A percentile compares a stretch with the other conserved stretches of the same genome.
phyloP scores from a whole-genome alignment of 1,140 invertebrate genomes.

The Drosophila setifemur region DNA sequence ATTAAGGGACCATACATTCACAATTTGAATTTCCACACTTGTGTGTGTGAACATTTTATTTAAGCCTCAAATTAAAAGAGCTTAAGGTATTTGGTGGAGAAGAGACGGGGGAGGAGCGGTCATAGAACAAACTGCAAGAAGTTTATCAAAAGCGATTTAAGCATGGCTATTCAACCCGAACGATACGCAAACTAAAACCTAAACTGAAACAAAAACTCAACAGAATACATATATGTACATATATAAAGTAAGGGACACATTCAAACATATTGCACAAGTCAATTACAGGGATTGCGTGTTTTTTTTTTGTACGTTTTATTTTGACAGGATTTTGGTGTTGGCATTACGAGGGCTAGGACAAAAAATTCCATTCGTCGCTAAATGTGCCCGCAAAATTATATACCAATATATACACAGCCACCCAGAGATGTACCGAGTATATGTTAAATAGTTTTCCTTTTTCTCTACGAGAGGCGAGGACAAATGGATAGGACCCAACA shows the following conservation, averaged over 20 bases:
- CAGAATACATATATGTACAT: conserved; percentile 4
- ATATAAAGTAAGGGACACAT: conserved; percentile 5
- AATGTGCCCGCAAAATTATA: conserved; percentile 67
- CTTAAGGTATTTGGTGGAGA: conserved; percentile 1
- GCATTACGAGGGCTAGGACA: conserved; percentile 5
- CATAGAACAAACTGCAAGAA: neutral
- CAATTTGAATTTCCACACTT: conserved; percentile 11
- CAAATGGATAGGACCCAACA: conserved; percentile 26
- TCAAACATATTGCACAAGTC: conserved; percentile 68
- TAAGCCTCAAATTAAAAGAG: conserved; percentile 36
- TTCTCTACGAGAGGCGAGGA: conserved; percentile 9
- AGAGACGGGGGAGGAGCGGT: conserved; percentile 1
- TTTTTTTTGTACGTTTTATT: conserved; percentile 68
- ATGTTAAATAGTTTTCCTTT: conserved; percentile 69
- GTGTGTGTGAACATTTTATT: conserved; percentile 26
- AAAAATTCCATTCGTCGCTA: neutral
- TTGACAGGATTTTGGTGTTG: conserved; percentile 61
- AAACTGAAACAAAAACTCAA: conserved; percentile 21
- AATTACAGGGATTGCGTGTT: conserved; percentile 65
- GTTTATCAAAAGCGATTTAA: conserved; percentile 37
- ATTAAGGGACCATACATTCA: conserved; percentile 5
- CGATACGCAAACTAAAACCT: conserved; percentile 29
- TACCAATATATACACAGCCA: conserved; percentile 56
- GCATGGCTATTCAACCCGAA: conserved; percentile 27
- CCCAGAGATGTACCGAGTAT: neutral